phyloP scores from a whole-genome alignment of 2,113 vertebrate genomes.

The Callopanchax toddi region DNA sequence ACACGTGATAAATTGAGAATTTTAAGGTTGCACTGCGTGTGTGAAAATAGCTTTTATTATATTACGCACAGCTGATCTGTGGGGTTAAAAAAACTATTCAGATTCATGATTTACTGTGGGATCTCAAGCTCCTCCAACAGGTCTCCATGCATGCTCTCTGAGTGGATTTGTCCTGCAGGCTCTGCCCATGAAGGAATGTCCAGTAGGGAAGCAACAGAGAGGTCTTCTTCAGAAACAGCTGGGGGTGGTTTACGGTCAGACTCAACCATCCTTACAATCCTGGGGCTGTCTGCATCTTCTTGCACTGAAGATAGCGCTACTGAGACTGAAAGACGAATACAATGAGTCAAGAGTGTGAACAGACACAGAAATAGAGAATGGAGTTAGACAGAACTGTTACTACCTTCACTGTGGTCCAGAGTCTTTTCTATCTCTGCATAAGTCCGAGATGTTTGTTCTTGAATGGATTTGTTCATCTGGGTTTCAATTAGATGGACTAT shows the following conservation, averaged over 20 bases:
- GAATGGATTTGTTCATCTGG: conserved; percentile 83
- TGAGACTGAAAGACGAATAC: conserved; percentile 60
- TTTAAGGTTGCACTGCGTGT: background rate
- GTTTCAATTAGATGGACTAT: conserved; percentile 96
- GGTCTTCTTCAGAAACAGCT: conserved; percentile 93
- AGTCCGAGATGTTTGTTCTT: conserved; percentile 82
- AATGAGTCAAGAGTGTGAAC: background rate
- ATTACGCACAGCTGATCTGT: background rate
- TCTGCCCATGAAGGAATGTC: conserved; percentile 87
- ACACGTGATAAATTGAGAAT: background rate
- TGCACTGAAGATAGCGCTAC: conserved; percentile 90
- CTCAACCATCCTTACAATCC: conserved; percentile 72
- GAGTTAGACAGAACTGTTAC: background rate
- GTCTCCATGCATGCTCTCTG: conserved; percentile 84
- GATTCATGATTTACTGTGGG: conserved; percentile 68
- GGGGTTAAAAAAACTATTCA: background rate
- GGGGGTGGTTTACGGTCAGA: conserved; percentile 86
- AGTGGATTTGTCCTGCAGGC: conserved; percentile 81
- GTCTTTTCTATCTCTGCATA: conserved; percentile 92
- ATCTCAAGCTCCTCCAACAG: conserved; percentile 86
- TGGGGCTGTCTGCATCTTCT: conserved; percentile 85
- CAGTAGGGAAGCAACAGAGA: conserved; percentile 89
- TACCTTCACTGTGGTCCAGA: conserved; percentile 95
- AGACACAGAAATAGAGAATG: background rate
- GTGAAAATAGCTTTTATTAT: background rate